Conservation (phyloP, 2,888 invertebrate genomes). For the Nemotelus nigrinus region DNA sequence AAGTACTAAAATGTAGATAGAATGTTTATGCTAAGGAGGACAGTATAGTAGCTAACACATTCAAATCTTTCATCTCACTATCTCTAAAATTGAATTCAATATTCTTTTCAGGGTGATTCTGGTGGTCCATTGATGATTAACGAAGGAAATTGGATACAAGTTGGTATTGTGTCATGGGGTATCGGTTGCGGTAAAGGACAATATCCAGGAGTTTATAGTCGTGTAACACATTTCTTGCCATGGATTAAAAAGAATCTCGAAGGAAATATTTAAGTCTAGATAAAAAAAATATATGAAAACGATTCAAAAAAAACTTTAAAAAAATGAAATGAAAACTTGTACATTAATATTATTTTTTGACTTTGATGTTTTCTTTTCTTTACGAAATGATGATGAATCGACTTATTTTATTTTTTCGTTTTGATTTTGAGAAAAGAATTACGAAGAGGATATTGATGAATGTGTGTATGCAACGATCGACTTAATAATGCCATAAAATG, state of each 20-base stretch:
- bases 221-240: slow-evolving; percentile 82
- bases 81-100: not conserved
- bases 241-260: slow-evolving; percentile 89
- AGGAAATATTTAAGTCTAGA: slow-evolving; percentile 58
- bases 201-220: slow-evolving; percentile 90
- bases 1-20: too few relatives aligned
- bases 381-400: slow-evolving; percentile 1
- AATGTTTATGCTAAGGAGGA: too few relatives aligned
- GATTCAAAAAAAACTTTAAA: not conserved
- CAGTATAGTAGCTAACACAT: slow-evolving; percentile 16
- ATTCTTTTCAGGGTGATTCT: slow-evolving; percentile 77
- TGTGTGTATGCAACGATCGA: slow-evolving; percentile 16
- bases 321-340: not conserved
- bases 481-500: slow-evolving; percentile 35
- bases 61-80: too few relatives aligned
- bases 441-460: slow-evolving; percentile 18
- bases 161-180: slow-evolving; percentile 91
- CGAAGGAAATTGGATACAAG: slow-evolving; percentile 81
- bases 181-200: slow-evolving; percentile 92
- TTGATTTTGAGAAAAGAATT: slow-evolving; percentile 10
- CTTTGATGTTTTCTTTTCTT: not conserved
- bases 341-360: too few relatives aligned
- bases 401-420: slow-evolving; percentile 10
- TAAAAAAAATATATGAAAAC: not conserved
- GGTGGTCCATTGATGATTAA: slow-evolving; percentile 88